Evolutionary conservation across 37 sponge, comb jelly and placozoan genomes (phyloP).

Genomic region (Chondrosia reniformis): DNA sequence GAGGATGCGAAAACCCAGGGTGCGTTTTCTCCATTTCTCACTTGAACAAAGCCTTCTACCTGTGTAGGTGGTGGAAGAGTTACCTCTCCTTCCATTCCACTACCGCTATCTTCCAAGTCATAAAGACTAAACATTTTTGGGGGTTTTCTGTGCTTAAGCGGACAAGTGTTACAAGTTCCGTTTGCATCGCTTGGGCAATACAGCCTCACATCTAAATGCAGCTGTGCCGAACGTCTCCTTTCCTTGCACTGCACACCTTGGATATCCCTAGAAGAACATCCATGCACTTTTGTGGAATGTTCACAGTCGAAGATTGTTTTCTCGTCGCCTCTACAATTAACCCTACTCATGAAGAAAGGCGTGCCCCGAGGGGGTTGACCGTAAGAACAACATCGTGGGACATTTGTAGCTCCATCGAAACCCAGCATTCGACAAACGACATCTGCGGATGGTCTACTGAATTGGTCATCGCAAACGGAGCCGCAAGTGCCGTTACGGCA

Average conservation of each 20-base stretch:
- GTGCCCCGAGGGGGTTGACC: neutral
- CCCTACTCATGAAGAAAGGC: neutral
- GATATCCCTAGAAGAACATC: neutral
- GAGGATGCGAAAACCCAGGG: conserved; percentile 57
- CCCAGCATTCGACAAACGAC: conserved; percentile 12
- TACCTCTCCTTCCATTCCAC: too few relatives aligned
- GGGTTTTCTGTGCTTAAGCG: too few relatives aligned
- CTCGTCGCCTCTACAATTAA: neutral
- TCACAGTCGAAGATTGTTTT: neutral
- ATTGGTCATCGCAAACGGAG: conserved; percentile 2
- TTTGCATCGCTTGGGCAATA: neutral
- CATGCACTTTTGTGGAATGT: neutral
- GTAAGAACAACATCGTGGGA: neutral
- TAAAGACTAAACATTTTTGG: too few relatives aligned
- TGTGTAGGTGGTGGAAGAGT: too few relatives aligned
- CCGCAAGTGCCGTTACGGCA: conserved; percentile 9
- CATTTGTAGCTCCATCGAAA: neutral
- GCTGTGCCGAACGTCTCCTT: neutral
- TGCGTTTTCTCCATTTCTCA: neutral
- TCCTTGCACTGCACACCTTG: neutral
- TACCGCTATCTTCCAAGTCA: too few relatives aligned
- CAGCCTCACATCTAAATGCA: neutral
- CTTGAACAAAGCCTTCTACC: conserved; percentile 9
- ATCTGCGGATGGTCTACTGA: neutral
- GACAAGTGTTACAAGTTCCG: conserved; percentile 7